Percentiles rank a stretch among this genome's conserved stretches.
Evolutionary conservation across 2,113 vertebrate genomes (phyloP).

Genomic region (Egretta garzetta): DNA sequence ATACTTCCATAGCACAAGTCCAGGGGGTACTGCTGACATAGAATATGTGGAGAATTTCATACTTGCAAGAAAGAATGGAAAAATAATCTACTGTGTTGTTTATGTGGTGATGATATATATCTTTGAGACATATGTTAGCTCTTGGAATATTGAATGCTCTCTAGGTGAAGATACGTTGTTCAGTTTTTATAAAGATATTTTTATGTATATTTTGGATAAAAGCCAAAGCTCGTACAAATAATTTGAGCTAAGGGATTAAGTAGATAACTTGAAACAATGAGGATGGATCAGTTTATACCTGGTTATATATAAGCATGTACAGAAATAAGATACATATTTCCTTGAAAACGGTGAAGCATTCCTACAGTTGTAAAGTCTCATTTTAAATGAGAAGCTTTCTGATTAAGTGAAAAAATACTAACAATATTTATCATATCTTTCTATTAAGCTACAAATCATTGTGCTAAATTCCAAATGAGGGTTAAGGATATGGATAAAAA

Average conservation of each 20-base stretch:
- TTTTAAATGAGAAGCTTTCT: not conserved
- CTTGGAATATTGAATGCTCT: slow-evolving; percentile 42
- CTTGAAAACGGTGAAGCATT: not conserved
- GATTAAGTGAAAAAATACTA: not conserved
- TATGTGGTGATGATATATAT: slow-evolving; percentile 51
- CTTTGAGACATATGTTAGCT: slow-evolving; percentile 50
- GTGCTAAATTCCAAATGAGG: not conserved
- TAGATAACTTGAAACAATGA: slow-evolving; percentile 21
- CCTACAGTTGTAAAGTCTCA: not conserved
- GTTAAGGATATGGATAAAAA: not conserved
- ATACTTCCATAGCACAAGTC: not conserved
- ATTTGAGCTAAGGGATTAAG: slow-evolving; percentile 33
- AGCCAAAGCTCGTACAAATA: slow-evolving; percentile 23
- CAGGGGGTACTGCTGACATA: slow-evolving; percentile 10
- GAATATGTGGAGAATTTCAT: slow-evolving; percentile 57
- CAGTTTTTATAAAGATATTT: slow-evolving; percentile 57
- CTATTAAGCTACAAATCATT: not conserved
- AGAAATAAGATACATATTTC: not conserved
- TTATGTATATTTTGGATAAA: slow-evolving; percentile 50
- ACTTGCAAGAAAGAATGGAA: slow-evolving; percentile 49
- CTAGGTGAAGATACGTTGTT: slow-evolving; percentile 40
- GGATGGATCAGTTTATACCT: slow-evolving; percentile 23
- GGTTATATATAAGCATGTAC: not conserved
- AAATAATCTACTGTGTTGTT: slow-evolving; percentile 52
- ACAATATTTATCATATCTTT: not conserved